Conservation (phyloP, 2,113 vertebrate genomes). For the Ibidorhyncha struthersii region DNA sequence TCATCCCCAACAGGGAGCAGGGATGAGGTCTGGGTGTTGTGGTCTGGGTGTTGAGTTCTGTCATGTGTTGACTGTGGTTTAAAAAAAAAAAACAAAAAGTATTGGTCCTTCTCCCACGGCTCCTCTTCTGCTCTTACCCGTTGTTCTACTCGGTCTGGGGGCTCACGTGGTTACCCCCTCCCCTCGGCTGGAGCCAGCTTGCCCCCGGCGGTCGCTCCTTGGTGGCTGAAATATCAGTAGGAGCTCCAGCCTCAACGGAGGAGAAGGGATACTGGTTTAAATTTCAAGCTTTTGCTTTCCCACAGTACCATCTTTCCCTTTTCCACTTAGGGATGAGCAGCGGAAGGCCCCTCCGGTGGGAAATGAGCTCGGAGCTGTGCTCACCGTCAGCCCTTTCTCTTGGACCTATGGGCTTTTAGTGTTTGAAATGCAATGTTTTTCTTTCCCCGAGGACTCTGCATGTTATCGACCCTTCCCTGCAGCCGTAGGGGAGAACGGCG, state of each 20-base stretch:
- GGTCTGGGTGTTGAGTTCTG: too few species aligned
- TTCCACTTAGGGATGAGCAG: neutral
- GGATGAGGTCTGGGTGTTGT: rapidly evolving
- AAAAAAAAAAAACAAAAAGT: too few species aligned
- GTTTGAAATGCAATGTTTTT: neutral
- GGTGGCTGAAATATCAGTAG: neutral
- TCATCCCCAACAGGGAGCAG: rapidly evolving
- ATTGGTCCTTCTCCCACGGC: rapidly evolving
- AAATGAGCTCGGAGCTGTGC: rapidly evolving
- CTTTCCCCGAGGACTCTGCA: neutral
- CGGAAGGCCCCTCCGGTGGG: neutral
- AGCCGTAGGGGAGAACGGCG: rapidly evolving
- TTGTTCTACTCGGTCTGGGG: neutral
- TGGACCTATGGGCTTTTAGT: neutral
- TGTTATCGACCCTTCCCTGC: neutral
- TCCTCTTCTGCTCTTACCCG: neutral
- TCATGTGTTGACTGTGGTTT: neutral
- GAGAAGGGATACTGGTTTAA: neutral
- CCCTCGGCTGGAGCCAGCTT: rapidly evolving
- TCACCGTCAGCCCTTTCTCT: neutral
- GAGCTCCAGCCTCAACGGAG: neutral
- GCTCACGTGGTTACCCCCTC: rapidly evolving
- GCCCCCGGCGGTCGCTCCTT: rapidly evolving
- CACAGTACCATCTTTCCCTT: neutral
- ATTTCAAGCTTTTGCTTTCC: neutral